Evolutionary conservation across 1,140 invertebrate species (phyloP).

Genomic region (Holcopasites calliopsidis): DNA sequence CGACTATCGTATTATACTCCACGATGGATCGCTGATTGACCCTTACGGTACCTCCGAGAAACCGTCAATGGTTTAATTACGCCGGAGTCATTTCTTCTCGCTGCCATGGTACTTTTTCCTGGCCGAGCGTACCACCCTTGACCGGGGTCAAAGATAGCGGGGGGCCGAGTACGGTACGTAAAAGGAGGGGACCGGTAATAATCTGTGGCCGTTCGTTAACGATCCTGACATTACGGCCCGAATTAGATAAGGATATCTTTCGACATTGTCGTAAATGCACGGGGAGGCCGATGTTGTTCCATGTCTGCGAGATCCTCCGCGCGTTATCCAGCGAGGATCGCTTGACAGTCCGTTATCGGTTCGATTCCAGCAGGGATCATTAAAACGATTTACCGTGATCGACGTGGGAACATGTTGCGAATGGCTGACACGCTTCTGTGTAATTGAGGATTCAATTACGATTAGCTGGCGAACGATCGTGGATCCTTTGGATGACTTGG

Average conservation of each 20-base stretch:
- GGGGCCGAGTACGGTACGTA: slow-evolving; percentile 16
- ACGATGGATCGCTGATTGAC: slow-evolving; percentile 64
- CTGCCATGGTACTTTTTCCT: slow-evolving; percentile 1
- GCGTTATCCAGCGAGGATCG: slow-evolving; percentile 18
- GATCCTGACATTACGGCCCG: slow-evolving; percentile 28
- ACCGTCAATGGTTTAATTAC: slow-evolving; percentile 67
- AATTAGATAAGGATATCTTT: slow-evolving; percentile 31
- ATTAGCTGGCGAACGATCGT: background rate
- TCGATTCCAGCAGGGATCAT: background rate
- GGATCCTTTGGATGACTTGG: too few species aligned
- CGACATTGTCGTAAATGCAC: slow-evolving; percentile 20
- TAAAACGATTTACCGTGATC: slow-evolving; percentile 21
- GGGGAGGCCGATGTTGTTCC: slow-evolving; percentile 9
- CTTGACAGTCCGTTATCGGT: slow-evolving; percentile 26
- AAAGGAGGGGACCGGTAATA: slow-evolving; percentile 8
- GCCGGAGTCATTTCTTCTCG: slow-evolving; percentile 41
- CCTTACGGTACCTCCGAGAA: slow-evolving; percentile 70
- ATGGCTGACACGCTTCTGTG: slow-evolving; percentile 11
- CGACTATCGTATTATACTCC: slow-evolving; percentile 48
- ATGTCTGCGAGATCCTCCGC: background rate
- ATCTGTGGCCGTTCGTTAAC: slow-evolving; percentile 34
- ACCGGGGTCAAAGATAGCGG: slow-evolving; percentile 49
- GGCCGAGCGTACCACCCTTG: slow-evolving; percentile 42
- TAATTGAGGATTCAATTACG: slow-evolving; percentile 13
- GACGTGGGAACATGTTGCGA: slow-evolving; percentile 20